Conservation (phyloP, 1,140 invertebrate genomes). For the Olivierus martensii region DNA sequence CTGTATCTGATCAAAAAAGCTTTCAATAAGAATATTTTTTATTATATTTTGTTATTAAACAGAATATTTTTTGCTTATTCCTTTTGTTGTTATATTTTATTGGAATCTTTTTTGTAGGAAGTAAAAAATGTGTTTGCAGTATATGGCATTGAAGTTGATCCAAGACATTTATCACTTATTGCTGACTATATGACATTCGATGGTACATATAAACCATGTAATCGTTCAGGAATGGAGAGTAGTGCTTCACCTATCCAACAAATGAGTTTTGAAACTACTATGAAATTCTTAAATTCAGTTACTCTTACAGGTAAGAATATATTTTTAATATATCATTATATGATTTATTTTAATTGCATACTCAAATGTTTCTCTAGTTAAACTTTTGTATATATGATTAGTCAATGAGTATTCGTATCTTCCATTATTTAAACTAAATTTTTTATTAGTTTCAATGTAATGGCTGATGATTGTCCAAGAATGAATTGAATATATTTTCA, state of each 20-base stretch:
- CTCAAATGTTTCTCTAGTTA: no score
- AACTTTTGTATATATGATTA: no score
- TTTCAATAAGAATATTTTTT: no score
- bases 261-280: constrained; percentile 93
- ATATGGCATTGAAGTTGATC: constrained; percentile 91
- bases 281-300: constrained; percentile 72
- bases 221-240: constrained; percentile 71
- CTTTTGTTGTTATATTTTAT: no score
- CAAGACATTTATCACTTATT: constrained; percentile 78
- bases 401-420: no score
- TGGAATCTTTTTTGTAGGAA: constrained; percentile 47
- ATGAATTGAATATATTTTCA: no score
- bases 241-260: constrained; percentile 78
- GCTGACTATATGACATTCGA: constrained; percentile 98
- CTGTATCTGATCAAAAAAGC: no score
- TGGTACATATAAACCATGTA: constrained; percentile 78
- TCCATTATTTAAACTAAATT: no score
- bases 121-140: constrained; percentile 84
- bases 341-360: constrained; percentile 11
- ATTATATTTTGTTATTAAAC: no score
- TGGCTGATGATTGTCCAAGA: no score
- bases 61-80: no score
- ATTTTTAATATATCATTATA: background rate
- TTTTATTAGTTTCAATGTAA: no score
- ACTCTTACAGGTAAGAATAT: constrained; percentile 40